Percentiles rank a stretch among this genome's conserved stretches.
These are phyloP conservation scores for Dendrocincla tyrannina DNA, from an alignment of 2,797 vertebrate genomes.

Conservation along the genomic window DNA sequence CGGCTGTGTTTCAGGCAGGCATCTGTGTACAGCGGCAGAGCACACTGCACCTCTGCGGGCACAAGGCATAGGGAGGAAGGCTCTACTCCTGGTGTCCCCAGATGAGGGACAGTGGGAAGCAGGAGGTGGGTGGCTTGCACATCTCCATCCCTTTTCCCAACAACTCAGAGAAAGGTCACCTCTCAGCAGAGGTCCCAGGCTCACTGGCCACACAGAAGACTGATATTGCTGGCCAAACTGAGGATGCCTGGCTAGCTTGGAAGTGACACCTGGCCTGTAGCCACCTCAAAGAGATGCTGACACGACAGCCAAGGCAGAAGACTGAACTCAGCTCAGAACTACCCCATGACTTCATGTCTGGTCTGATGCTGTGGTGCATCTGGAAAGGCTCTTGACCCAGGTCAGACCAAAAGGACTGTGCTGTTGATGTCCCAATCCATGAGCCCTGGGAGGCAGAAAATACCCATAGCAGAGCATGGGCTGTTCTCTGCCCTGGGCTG, in stretches of 20 bases:
- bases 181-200: background rate
- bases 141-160: background rate
- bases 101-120: background rate
- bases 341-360: background rate
- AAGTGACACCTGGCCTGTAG: background rate
- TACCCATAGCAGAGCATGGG: background rate
- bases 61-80: background rate
- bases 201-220: background rate
- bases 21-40: background rate
- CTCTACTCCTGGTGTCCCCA: rapidly evolving
- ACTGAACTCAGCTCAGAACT: background rate
- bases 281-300: background rate
- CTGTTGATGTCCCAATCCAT: background rate
- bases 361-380: background rate
- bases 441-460: background rate
- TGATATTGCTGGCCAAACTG: background rate
- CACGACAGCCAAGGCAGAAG: background rate
- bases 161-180: background rate
- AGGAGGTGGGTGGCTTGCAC: background rate
- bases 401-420: background rate
- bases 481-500: background rate
- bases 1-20: rapidly evolving
- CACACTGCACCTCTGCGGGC: background rate
- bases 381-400: background rate
- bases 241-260: background rate